These are phyloP conservation scores for Goniozus legneri DNA, from an alignment of 1,140 invertebrate species.

Conservation along the genomic window DNA sequence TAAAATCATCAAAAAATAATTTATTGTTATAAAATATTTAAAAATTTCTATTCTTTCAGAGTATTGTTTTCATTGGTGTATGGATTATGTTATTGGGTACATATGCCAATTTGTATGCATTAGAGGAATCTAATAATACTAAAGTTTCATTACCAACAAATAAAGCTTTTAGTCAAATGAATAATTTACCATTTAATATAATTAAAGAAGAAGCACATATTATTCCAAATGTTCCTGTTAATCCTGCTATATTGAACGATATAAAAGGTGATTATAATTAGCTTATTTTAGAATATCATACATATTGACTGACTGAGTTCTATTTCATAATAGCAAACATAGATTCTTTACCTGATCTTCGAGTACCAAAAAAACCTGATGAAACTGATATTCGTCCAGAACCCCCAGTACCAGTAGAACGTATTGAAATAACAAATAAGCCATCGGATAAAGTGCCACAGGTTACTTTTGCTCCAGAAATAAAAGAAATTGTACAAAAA, in stretches of 20 bases:
- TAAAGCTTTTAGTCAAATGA: conserved; percentile 40
- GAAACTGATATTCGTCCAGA: conserved; percentile 47
- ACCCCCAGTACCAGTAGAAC: conserved; percentile 56
- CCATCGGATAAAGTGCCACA: conserved; percentile 11
- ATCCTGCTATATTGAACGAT: conserved; percentile 21
- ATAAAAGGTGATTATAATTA: conserved; percentile 24
- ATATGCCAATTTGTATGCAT: conserved; percentile 77
- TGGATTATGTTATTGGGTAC: conserved; percentile 82
- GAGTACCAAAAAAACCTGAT: conserved; percentile 7
- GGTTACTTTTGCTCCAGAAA: conserved; percentile 19
- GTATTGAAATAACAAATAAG: conserved; percentile 24
- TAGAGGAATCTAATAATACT: conserved; percentile 57
- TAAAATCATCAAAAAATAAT: neutral
- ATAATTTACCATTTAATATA: conserved; percentile 41
- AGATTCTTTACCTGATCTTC: too few species aligned
- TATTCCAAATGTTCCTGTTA: conserved; percentile 26
- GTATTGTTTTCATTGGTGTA: conserved; percentile 72
- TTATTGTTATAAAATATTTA: conserved; percentile 6
- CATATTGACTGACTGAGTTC: conserved; percentile 4
- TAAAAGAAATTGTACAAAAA: conserved; percentile 25
- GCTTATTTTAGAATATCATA: neutral
- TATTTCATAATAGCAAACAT: neutral
- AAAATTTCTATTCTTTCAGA: conserved; percentile 33
- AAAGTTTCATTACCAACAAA: conserved; percentile 26
- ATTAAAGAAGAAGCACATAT: conserved; percentile 30